phyloP scores from a whole-genome alignment of 2,888 invertebrate genomes.

The Dendrolimus houi region DNA sequence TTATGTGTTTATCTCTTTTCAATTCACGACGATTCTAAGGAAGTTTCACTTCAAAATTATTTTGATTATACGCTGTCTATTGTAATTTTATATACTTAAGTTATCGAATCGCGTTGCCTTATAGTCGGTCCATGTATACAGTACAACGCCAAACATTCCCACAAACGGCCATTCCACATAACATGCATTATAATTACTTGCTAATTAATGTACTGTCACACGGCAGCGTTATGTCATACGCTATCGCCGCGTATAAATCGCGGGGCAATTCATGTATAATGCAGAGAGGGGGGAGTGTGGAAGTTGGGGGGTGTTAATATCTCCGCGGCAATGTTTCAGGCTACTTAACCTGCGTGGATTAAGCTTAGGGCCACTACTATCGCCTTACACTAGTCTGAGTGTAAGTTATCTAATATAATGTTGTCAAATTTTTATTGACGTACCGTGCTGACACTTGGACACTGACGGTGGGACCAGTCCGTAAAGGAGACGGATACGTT shows the following conservation, averaged over 20 bases:
- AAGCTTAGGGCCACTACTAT: neutral
- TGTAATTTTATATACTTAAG: too few relatives aligned
- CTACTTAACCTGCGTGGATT: neutral
- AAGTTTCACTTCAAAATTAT: too few relatives aligned
- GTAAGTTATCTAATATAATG: too few relatives aligned
- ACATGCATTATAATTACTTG: neutral
- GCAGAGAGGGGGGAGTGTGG: slow-evolving; percentile 29
- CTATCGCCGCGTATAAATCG: slow-evolving; percentile 36
- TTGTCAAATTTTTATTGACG: too few relatives aligned
- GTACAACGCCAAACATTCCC: neutral
- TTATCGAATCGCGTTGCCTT: too few relatives aligned
- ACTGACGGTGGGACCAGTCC: too few relatives aligned
- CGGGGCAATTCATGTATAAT: slow-evolving; percentile 51
- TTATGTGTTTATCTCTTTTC: too few relatives aligned
- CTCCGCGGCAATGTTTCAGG: neutral
- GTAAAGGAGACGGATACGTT: too few relatives aligned
- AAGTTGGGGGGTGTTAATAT: neutral
- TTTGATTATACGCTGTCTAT: too few relatives aligned
- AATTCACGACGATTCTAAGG: too few relatives aligned
- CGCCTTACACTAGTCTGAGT: neutral
- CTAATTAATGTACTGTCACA: neutral
- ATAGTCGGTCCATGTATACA: neutral
- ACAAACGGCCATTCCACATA: neutral
- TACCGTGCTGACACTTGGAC: too few relatives aligned
- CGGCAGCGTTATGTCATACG: slow-evolving; percentile 16